Conservation (phyloP, 2,113 vertebrate genomes). For the Crocuta crocuta region DNA sequence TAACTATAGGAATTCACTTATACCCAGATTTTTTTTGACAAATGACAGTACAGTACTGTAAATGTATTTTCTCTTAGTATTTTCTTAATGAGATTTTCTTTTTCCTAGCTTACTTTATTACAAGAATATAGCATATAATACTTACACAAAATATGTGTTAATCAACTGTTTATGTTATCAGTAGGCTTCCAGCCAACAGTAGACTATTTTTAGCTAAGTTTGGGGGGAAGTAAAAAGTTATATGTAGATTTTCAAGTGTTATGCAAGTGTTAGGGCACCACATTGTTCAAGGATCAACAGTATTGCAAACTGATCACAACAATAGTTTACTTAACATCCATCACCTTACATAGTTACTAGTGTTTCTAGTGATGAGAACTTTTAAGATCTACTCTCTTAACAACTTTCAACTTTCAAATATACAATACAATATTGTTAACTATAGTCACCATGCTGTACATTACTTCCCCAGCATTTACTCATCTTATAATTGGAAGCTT, state of each 20-base stretch:
- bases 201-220: not conserved
- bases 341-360: not conserved
- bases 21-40: not conserved
- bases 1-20: not conserved
- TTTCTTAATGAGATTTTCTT: not conserved
- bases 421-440: not conserved
- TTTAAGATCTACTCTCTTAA: not conserved
- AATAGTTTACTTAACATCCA: not conserved
- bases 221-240: not conserved
- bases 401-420: not conserved
- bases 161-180: not conserved
- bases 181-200: not conserved
- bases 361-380: not conserved
- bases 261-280: not conserved
- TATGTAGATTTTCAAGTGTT: not conserved
- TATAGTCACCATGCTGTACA: not conserved
- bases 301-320: not conserved
- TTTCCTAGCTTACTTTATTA: not conserved
- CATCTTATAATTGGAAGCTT: not conserved
- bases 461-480: not conserved
- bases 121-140: not conserved
- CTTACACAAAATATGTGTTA: not conserved
- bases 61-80: not conserved
- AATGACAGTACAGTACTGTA: not conserved
- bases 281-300: not conserved